phyloP scores from a whole-genome alignment of 1,140 invertebrate species.

The Drosophila cardini region DNA sequence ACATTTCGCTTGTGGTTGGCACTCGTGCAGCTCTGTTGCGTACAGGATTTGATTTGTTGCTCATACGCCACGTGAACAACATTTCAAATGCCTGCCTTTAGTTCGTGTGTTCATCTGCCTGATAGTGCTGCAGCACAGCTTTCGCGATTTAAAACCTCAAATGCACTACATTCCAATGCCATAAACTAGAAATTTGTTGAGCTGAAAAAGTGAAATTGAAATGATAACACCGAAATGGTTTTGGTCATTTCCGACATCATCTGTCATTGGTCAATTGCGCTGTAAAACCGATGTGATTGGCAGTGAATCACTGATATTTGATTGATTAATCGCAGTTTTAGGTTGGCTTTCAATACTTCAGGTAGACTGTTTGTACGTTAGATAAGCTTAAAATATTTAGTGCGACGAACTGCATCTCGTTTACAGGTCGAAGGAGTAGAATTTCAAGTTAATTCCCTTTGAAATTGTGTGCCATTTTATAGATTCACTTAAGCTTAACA shows the following conservation, averaged over 20 bases:
- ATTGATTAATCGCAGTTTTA: background rate
- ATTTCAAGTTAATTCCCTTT: too few relatives aligned
- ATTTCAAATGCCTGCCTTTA: slow-evolving; percentile 50
- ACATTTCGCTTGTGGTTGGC: slow-evolving; percentile 68
- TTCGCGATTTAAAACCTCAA: slow-evolving; percentile 14
- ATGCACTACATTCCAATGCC: slow-evolving; percentile 15
- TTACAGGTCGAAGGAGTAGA: too few relatives aligned
- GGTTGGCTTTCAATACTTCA: too few relatives aligned
- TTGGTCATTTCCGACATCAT: background rate
- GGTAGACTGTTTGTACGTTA: too few relatives aligned
- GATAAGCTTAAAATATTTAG: too few relatives aligned
- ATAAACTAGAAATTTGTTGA: slow-evolving; percentile 22
- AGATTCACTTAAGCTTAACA: background rate
- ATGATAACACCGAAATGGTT: slow-evolving; percentile 7
- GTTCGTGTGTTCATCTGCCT: slow-evolving; percentile 4
- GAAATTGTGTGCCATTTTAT: too few relatives aligned
- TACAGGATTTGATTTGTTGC: slow-evolving; percentile 70
- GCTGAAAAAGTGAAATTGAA: background rate
- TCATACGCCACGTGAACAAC: slow-evolving; percentile 73
- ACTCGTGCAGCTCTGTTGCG: slow-evolving; percentile 24
- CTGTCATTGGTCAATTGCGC: background rate
- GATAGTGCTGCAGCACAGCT: background rate
- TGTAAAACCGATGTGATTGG: background rate
- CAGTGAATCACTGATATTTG: background rate
- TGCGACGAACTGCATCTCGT: too few relatives aligned